These are phyloP conservation scores for Nephotettix cincticeps DNA, from an alignment of 1,140 invertebrate genomes.

Conservation along the genomic window DNA sequence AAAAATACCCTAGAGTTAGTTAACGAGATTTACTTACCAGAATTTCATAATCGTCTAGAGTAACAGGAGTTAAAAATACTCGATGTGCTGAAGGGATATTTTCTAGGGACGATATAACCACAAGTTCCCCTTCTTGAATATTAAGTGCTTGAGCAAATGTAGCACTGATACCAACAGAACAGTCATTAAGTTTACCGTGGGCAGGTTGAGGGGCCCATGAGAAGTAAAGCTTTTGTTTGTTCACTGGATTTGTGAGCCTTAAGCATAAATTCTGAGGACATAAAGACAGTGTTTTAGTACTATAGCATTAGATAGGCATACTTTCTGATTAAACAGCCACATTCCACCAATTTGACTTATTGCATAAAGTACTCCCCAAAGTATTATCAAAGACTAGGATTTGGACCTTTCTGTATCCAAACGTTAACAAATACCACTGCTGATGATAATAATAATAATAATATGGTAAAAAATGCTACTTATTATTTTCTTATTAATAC, in stretches of 20 bases:
- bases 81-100: slow-evolving; percentile 32
- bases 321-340: not conserved
- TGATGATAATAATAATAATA: not conserved
- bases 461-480: not conserved
- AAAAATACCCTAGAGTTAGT: no score
- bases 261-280: not conserved
- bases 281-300: not conserved
- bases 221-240: slow-evolving; percentile 25
- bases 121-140: slow-evolving; percentile 37
- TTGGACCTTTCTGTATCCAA: not conserved
- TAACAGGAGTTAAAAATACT: slow-evolving; percentile 43
- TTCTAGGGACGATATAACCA: slow-evolving; percentile 31
- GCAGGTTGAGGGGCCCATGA: slow-evolving; percentile 29
- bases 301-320: not conserved
- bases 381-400: not conserved
- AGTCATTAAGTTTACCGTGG: slow-evolving; percentile 10
- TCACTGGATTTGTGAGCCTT: not conserved
- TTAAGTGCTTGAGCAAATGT: slow-evolving; percentile 38
- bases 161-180: slow-evolving; percentile 38
- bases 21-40: slow-evolving; percentile 39
- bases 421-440: not conserved
- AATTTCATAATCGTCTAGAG: slow-evolving; percentile 53
- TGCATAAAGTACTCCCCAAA: not conserved
- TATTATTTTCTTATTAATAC: not conserved
- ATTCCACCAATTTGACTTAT: no score